Conservation (phyloP, 2,888 invertebrate species). For the Sepiola atlantica region DNA sequence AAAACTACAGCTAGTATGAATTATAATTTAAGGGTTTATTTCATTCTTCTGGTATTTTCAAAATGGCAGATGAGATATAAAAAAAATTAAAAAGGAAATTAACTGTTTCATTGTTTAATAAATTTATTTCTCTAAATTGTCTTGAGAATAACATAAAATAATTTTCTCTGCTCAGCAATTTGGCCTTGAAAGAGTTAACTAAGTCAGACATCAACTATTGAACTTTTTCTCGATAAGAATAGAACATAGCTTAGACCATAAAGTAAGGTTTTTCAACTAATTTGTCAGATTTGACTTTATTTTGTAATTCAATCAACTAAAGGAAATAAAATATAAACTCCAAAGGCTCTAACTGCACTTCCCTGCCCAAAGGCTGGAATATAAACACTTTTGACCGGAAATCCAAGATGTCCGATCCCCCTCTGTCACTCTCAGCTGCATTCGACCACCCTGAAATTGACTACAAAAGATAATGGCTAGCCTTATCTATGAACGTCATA, state of each 20-base stretch:
- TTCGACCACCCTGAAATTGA: too few relatives aligned
- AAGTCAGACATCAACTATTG: background rate
- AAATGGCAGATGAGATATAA: background rate
- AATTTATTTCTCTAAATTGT: background rate
- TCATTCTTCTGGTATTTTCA: background rate
- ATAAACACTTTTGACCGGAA: too few relatives aligned
- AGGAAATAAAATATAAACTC: background rate
- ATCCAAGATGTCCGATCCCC: too few relatives aligned
- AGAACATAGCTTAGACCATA: slow-evolving; percentile 32
- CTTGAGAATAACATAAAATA: background rate
- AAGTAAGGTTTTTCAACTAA: slow-evolving; percentile 19
- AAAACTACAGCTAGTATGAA: too few relatives aligned
- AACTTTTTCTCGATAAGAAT: background rate
- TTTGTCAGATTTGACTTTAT: background rate
- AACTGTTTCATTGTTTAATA: background rate
- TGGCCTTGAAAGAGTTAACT: background rate
- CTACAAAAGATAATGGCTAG: too few relatives aligned
- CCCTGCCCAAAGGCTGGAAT: too few relatives aligned
- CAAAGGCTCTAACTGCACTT: too few relatives aligned
- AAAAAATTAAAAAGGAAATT: background rate
- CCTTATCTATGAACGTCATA: too few relatives aligned
- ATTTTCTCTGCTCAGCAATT: background rate
- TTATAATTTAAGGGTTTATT: too few relatives aligned
- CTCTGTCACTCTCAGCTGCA: too few relatives aligned
- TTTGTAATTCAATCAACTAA: background rate